Evolutionary conservation across 2,113 vertebrate species (phyloP).

Genomic region (Megalops atlanticus): DNA sequence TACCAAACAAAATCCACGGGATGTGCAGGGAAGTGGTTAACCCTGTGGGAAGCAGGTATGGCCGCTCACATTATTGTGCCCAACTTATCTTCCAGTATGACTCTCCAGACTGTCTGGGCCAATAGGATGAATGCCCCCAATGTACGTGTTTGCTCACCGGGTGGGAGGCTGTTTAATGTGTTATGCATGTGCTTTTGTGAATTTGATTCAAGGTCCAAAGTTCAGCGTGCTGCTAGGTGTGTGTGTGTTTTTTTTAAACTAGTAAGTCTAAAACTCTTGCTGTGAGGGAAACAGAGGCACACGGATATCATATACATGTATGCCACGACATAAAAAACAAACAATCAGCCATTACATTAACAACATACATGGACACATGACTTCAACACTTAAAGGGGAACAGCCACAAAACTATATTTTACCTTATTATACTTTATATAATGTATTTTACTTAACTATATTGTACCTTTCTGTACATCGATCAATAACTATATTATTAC

Average conservation of each 20-base stretch:
- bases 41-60: background rate
- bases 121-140: background rate
- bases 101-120: background rate
- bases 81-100: background rate
- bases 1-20: background rate
- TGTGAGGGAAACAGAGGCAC: background rate
- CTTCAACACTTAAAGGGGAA: too few relatives aligned
- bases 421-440: too few relatives aligned
- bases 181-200: background rate
- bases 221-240: background rate
- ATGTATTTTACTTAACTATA: too few relatives aligned
- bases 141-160: constrained; percentile 4
- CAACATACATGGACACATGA: too few relatives aligned
- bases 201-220: constrained; percentile 5
- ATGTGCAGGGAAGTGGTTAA: background rate
- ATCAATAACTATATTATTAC: too few relatives aligned
- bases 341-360: too few relatives aligned
- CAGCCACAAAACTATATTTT: too few relatives aligned
- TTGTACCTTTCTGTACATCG: too few relatives aligned
- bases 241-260: too few relatives aligned
- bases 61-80: background rate
- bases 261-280: too few relatives aligned
- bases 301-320: background rate
- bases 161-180: background rate
- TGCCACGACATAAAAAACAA: background rate